Evolutionary conservation across 2,888 invertebrate species (phyloP), one percentile per base, ranked within the genome.

Genomic region (Drosophila affinis): DNA sequence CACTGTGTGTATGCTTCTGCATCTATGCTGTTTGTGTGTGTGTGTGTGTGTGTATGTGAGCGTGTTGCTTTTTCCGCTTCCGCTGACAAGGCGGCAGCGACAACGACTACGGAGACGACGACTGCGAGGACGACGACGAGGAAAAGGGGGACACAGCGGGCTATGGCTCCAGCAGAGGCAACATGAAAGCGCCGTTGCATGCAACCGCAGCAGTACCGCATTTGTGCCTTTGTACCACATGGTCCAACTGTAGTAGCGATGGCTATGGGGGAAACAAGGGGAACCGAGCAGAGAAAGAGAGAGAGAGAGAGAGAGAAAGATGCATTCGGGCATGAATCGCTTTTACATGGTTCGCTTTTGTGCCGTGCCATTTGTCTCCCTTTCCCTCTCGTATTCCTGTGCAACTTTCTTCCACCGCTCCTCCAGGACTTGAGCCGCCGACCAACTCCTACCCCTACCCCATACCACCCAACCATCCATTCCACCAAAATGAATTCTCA

Each of bases 141-240:
- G 61, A 54, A 65, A 39, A 39, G 46, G 61, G 53, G 47, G 39
- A 53, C 44, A 54, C 56, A 54, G 44, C 46, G 49, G 27, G 46
- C 53, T 18, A 44, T 46, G 53, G 55, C 62, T 62, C 55, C 54
- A 51, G 44, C 62, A 68, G 48, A 49, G 61, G 51, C 76, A 76
- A 82, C 86, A 79, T 86, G 76, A 87, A 84, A 84, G 84, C 86
- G 74, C 65, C 78, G 86, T 83, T 84, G 88, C 86, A 84, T 84
- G 84, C 84, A 84, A 84, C 84, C 84, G 80, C 82, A 84, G 76
- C 75, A 87, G 80, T 85, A 76, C 78, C 72, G 72, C 81, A 86
- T 71, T 73, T 87, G 75, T 81, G 84, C 88, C 76, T 84, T 87
- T 87, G 84, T 87, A 70, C 48, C 73, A 61, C 72, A 67, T 53